A percentile compares a stretch with the other conserved stretches of the same genome.
phyloP scores from a whole-genome alignment of 1,140 invertebrate species.

The Wasmannia auropunctata region DNA sequence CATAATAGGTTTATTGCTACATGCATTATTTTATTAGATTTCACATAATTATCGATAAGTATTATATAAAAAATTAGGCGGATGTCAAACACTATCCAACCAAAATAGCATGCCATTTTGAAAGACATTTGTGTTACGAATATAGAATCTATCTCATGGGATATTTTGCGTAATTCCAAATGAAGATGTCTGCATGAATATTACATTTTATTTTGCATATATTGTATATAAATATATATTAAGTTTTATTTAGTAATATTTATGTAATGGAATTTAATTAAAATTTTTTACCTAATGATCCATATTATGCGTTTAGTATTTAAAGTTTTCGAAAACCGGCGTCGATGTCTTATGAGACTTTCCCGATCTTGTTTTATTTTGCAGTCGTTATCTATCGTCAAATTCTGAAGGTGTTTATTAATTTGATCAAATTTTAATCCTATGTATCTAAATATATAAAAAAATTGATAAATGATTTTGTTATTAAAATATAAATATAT shows the following conservation, averaged over 20 bases:
- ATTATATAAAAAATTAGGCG: neutral
- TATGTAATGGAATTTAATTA: neutral
- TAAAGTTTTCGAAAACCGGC: neutral
- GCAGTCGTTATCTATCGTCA: neutral
- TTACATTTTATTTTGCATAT: neutral
- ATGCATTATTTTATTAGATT: neutral
- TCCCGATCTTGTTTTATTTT: neutral
- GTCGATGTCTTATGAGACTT: neutral
- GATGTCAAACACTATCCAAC: neutral
- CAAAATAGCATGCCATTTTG: neutral
- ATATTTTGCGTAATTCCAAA: constrained; percentile 20
- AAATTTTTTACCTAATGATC: constrained; percentile 6
- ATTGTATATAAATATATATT: neutral
- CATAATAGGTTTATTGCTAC: accelerated
- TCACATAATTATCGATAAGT: neutral
- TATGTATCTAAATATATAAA: neutral
- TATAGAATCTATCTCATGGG: neutral
- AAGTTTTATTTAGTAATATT: neutral
- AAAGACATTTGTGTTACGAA: constrained; percentile 25
- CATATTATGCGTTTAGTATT: neutral
- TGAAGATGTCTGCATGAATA: constrained; percentile 6
- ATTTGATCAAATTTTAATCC: constrained; percentile 12
- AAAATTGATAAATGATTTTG: neutral
- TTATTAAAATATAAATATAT: neutral
- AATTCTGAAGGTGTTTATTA: neutral